Evolutionary conservation across 2,888 invertebrate species (phyloP).

Genomic region (Eupithecia exiguata): DNA sequence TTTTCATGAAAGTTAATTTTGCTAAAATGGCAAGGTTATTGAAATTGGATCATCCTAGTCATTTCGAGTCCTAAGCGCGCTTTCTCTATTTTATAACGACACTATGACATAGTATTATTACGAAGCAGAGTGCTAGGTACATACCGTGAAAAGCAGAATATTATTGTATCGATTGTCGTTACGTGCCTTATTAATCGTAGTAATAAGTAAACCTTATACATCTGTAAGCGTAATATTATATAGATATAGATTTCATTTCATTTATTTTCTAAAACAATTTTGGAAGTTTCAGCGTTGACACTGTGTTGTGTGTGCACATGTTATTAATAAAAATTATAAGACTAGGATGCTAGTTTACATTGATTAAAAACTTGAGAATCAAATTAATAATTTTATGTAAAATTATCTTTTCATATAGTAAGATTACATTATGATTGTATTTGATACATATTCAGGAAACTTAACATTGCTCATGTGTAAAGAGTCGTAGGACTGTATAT

Average conservation of each 20-base stretch:
- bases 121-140: neutral
- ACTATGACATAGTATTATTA: neutral
- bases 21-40: neutral
- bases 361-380: no score
- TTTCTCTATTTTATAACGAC: neutral
- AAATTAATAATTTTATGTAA: no score
- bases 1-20: neutral
- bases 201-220: conserved; percentile 6
- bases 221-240: neutral
- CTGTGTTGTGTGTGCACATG: no score
- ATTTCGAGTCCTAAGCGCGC: neutral
- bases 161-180: conserved; percentile 5
- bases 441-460: no score
- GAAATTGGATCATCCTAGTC: neutral
- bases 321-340: no score
- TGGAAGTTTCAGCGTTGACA: neutral
- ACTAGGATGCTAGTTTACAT: no score
- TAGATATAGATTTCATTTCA: neutral
- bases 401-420: no score
- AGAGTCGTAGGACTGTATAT: no score
- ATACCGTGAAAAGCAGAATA: neutral
- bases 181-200: conserved; percentile 6
- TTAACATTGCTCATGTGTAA: no score
- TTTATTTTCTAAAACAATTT: neutral
- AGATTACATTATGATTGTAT: no score